Evolutionary conservation across 2,888 invertebrate species (phyloP), one percentile per base, ranked within the genome.

Genomic region (Mechanitis mazaeus): DNA sequence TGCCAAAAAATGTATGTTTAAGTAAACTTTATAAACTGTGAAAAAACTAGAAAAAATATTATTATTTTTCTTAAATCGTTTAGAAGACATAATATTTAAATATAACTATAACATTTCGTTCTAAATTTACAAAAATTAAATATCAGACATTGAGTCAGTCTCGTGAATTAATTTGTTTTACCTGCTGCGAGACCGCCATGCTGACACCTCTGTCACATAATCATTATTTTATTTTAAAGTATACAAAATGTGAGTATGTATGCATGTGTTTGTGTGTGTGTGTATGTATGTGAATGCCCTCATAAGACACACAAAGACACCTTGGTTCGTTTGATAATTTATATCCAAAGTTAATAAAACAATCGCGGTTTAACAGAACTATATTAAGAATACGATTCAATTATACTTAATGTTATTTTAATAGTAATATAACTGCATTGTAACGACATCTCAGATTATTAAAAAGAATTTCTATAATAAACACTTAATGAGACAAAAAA

Each of bases 1-100:
- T 60, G 66, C 65, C 65, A 63, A 68, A 68, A 66, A 66, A 61
- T 56, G 50, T 42, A 33, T 64, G 61, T 66, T 64, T 67, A 55
- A 58, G 53, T 60, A 62, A 59, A 60, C 58, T 60, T 62, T 46
- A 35, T 61, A 56, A 6, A 50, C n/a, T 33, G 55, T 11, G 55
- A 42, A 60, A 60, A 33, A 6, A 38, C 33, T 31, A 46, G 4
- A 11, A 2, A 1, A 46, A n/a, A 12, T 12, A 46, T 4, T 2
- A 5, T 35, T 35, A 35, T 35, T 35, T 35, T 35, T 35, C 35
- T 35, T 20, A 20, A 20, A 20, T 20, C 1, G 20, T 20, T 20
- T 20, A 20, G 0, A 20, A 1, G 20, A 1, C 20, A 20, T 20
- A 20, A 20, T 20, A 20, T 20, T 20, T 20, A 20, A 20, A 20